phyloP scores from a whole-genome alignment of 2,888 invertebrate species.

The Lepidonotus clava region DNA sequence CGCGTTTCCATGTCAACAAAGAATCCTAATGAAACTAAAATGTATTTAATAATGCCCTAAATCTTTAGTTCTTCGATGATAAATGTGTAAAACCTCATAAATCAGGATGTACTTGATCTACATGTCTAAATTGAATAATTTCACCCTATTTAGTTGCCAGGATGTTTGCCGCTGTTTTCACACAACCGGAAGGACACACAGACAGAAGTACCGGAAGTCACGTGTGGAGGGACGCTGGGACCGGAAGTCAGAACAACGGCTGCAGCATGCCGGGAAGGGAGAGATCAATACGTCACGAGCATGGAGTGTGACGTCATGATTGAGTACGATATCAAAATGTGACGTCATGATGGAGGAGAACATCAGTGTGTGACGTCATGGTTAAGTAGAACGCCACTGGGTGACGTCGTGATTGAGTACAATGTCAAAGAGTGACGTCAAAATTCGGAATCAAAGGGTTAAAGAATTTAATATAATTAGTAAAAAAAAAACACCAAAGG shows the following conservation, averaged over 20 bases:
- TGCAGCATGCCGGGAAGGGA: background rate
- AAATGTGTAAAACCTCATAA: background rate
- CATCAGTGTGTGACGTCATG: background rate
- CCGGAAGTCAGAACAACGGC: background rate
- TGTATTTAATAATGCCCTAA: background rate
- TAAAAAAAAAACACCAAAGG: background rate
- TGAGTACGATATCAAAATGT: background rate
- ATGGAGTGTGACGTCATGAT: too few species aligned
- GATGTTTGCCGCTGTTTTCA: background rate
- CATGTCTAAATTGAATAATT: too few species aligned
- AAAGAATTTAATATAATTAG: background rate
- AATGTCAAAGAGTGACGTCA: background rate
- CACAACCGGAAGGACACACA: slow-evolving; percentile 6
- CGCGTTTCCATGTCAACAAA: background rate
- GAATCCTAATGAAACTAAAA: background rate
- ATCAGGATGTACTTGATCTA: background rate
- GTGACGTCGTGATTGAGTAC: background rate
- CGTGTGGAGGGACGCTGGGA: background rate
- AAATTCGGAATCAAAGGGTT: too few species aligned
- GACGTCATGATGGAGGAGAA: background rate
- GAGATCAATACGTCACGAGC: too few species aligned
- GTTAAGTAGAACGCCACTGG: background rate
- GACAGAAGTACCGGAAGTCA: background rate
- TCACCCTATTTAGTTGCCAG: background rate
- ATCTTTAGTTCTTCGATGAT: background rate